Conservation (phyloP, 2,888 invertebrate genomes). For the Protodeltote pygarga region DNA sequence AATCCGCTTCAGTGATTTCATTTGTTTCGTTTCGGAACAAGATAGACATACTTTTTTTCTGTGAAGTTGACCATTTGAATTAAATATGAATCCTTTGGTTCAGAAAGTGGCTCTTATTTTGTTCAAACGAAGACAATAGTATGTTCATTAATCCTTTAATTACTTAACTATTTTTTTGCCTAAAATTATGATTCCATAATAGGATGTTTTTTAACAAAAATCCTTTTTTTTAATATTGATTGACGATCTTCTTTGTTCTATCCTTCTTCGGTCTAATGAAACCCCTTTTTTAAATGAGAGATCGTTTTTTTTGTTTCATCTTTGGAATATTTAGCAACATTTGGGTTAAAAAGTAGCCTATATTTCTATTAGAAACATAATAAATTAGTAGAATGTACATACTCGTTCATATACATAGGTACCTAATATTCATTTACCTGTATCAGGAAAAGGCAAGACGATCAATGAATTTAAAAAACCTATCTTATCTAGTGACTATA, state of each 20-base stretch:
- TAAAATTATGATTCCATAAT: neutral
- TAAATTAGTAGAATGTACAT: no score
- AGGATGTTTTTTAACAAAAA: conserved; percentile 9
- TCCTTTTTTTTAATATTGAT: conserved; percentile 20
- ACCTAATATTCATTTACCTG: no score
- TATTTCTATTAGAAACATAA: no score
- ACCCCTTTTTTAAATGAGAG: conserved; percentile 1
- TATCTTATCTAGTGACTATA: no score
- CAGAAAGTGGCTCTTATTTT: conserved; percentile 21
- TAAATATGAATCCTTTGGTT: conserved; percentile 33
- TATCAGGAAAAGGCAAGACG: no score
- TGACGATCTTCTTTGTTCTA: conserved; percentile 2
- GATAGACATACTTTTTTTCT: conserved; percentile 63
- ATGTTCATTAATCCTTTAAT: conserved; percentile 29
- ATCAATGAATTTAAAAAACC: no score
- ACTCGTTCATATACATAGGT: no score
- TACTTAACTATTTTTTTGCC: conserved; percentile 19
- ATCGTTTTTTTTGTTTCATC: no score
- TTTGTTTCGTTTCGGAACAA: conserved; percentile 60
- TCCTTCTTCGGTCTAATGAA: conserved; percentile 5
- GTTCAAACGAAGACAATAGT: conserved; percentile 8
- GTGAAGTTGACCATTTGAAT: conserved; percentile 63
- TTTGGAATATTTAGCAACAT: no score
- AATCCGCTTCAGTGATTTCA: conserved; percentile 74
- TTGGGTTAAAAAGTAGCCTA: no score